phyloP scores from a whole-genome alignment of 1,140 invertebrate genomes.

The Plodia interpunctella region DNA sequence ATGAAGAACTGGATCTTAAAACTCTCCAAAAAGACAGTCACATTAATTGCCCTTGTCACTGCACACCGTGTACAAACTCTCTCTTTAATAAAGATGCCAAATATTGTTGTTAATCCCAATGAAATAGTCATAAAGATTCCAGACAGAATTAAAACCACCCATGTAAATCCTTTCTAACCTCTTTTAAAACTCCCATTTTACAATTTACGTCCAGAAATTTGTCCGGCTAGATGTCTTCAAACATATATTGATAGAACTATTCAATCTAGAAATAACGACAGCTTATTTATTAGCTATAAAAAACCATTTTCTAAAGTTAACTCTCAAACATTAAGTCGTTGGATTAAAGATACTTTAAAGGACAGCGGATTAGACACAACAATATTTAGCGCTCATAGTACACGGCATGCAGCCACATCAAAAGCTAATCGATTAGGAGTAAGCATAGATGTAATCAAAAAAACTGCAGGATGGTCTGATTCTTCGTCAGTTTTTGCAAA shows the following conservation, averaged over 20 bases:
- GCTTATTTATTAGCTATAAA: too few species aligned
- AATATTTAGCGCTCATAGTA: background rate
- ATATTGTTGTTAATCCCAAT: conserved; percentile 6
- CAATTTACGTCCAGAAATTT: conserved; percentile 24
- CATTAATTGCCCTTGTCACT: conserved; percentile 33
- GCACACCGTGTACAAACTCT: conserved; percentile 30
- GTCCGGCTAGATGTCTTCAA: conserved; percentile 23
- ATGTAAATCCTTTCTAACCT: conserved; percentile 21
- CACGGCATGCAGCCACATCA: background rate
- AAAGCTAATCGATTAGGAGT: background rate
- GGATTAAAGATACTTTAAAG: background rate
- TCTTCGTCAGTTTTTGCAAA: too few species aligned
- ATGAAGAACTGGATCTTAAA: conserved; percentile 15
- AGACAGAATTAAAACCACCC: conserved; percentile 35
- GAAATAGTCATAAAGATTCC: conserved; percentile 20
- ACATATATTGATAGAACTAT: conserved; percentile 25
- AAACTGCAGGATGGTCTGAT: too few species aligned
- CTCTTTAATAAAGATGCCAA: conserved; percentile 22
- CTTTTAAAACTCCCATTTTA: conserved; percentile 26
- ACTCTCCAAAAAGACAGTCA: conserved; percentile 25
- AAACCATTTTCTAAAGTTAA: too few species aligned
- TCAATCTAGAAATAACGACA: background rate
- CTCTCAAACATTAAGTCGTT: background rate
- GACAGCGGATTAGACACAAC: background rate
- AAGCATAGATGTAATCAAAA: background rate